A percentile compares a stretch with the other conserved stretches of the same genome.
phyloP scores from a whole-genome alignment of 1,140 invertebrate genomes.

The Drepana arcuata region DNA sequence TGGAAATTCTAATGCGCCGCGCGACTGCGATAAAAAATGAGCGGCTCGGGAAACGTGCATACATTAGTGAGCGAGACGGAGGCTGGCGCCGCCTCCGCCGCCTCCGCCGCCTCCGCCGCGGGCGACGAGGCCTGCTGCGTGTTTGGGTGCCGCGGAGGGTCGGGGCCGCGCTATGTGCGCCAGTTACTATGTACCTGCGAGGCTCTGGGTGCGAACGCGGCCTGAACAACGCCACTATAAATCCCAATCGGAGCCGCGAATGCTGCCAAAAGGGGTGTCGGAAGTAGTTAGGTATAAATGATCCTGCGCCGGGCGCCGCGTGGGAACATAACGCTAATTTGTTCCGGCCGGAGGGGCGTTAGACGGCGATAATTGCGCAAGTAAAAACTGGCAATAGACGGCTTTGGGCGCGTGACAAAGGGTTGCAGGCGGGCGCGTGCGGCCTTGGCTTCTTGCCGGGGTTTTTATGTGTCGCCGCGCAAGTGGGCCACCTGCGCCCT shows the following conservation, averaged over 20 bases:
- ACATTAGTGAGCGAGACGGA: constrained; percentile 59
- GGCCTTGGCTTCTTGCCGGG: constrained; percentile 20
- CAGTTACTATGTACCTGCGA: neutral
- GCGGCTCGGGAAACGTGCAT: constrained; percentile 58
- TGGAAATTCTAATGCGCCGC: constrained; percentile 64
- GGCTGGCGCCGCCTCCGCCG: constrained; percentile 22
- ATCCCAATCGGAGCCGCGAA: too few species aligned
- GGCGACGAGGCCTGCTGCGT: too few species aligned
- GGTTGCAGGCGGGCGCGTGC: constrained; percentile 17
- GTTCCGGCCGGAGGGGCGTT: constrained; percentile 31
- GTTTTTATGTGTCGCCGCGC: constrained; percentile 19
- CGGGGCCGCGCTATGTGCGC: constrained; percentile 28
- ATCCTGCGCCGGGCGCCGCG: constrained; percentile 7
- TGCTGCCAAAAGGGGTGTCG: too few species aligned
- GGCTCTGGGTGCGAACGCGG: constrained; percentile 5
- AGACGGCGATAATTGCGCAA: constrained; percentile 16
- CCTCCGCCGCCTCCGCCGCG: too few species aligned
- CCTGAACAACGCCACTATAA: too few species aligned
- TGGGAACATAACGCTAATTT: constrained; percentile 35
- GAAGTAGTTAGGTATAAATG: too few species aligned
- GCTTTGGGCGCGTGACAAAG: constrained; percentile 16
- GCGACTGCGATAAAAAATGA: constrained; percentile 69
- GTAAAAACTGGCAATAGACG: constrained; percentile 25
- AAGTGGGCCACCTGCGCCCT: constrained; percentile 14
- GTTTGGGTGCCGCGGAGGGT: too few species aligned